Conservation (phyloP, 2,888 invertebrate species). For the Tethea ocularis region DNA sequence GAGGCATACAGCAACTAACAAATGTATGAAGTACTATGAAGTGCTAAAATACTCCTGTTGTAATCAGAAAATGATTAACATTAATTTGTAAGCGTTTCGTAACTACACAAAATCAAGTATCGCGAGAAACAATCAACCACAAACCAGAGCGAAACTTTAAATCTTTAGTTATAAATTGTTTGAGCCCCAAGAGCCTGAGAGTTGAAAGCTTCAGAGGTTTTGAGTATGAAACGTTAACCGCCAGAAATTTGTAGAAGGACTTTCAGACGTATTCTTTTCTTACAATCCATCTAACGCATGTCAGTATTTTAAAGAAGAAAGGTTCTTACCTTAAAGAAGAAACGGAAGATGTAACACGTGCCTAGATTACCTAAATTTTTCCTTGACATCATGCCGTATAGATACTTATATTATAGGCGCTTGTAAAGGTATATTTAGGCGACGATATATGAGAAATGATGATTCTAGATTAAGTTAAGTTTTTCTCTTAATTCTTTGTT, state of each 20-base stretch:
- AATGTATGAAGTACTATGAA: neutral
- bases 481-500: no score
- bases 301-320: no score
- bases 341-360: no score
- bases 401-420: no score
- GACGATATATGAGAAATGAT: no score
- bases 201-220: slow-evolving; percentile 28
- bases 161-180: slow-evolving; percentile 47
- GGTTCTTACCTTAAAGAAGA: no score
- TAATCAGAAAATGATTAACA: slow-evolving; percentile 33
- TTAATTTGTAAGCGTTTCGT: slow-evolving; percentile 28
- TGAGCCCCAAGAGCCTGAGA: slow-evolving; percentile 20
- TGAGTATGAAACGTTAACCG: slow-evolving; percentile 2
- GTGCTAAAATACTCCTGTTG: neutral
- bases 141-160: slow-evolving; percentile 23
- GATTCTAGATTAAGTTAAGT: no score
- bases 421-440: no score
- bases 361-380: no score
- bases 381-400: no score
- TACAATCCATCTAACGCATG: no score
- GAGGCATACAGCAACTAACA: neutral
- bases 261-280: neutral
- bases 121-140: slow-evolving; percentile 33
- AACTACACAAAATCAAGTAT: slow-evolving; percentile 19
- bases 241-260: neutral